Base-by-base conservation (phyloP, 2,113 vertebrate species). In the Pteronura brasiliensis region DNA sequence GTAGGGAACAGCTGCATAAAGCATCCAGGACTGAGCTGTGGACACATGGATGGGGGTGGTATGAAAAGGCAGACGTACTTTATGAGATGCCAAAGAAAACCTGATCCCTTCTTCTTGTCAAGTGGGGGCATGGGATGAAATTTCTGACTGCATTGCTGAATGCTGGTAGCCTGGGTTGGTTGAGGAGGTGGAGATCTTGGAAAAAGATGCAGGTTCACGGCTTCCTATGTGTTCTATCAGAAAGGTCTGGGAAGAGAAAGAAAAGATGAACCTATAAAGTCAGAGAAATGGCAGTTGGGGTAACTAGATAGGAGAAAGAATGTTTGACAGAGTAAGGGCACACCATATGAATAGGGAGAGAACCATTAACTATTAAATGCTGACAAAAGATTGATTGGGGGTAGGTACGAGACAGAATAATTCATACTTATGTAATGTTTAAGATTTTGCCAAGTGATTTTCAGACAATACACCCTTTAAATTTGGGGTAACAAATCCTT, bases 401-500 rank as follows among this genome's bases (percentile, higher is more conserved):
- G 13, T 72, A 89, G 17, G 23, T 34, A 65, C 21, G 85, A 76
- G 44, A 49, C 67, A 93, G 39, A 91, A 69, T n/a, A 92, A 84
- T 79, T 93, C 36, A 84, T 29, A 79, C 25, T 91, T 72, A 59
- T 6, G 1, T 83, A 90, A 79, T 86, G 3, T 83, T 71, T 88
- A 25, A 67, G 27, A n/a, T 82, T 87, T 91, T 89, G 21, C 55
- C 52, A 91, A 57, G 36, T 96, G 18, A 20, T 92, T 89, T 94
- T n/a, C 25, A 72, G 14, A 85, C 36, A 93, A 88, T 6, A 31
- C 61, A 29, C 17, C 18, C 29, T 42, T 79, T 83, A 95, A 79
- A 93, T 94, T 84, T 95, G 61, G 93, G 36, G 34, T 36, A 69
- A 39, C 42, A 96, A 39, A 76, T 93, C 12, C 20, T 96, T 91